Evolutionary conservation across 1,140 invertebrate genomes (phyloP).

Genomic region (Caenorhabditis brenneri): DNA sequence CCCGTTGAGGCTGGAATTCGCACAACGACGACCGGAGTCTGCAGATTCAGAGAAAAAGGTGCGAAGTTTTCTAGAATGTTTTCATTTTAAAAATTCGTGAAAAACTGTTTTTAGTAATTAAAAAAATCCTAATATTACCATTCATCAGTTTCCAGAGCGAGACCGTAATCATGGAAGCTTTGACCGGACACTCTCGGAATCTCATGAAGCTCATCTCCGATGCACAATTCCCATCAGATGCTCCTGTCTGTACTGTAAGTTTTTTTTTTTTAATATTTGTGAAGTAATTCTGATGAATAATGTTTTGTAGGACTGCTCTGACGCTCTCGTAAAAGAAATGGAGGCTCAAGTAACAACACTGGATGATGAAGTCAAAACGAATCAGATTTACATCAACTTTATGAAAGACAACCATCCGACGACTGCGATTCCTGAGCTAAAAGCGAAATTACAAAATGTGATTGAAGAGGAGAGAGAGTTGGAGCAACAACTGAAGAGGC

Average conservation of each 20-base stretch:
- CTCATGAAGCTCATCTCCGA: conserved; percentile 66
- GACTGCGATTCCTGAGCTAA: background rate
- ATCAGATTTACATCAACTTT: conserved; percentile 71
- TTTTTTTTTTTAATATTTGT: background rate
- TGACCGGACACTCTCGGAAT: conserved; percentile 56
- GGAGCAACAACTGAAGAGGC: conserved; percentile 15
- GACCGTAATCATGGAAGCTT: conserved; percentile 11
- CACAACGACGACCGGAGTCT: conserved; percentile 12
- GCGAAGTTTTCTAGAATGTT: too few species aligned
- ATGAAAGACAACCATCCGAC: conserved; percentile 26
- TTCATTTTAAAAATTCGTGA: background rate
- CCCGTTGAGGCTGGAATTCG: background rate
- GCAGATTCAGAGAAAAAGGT: conserved; percentile 21
- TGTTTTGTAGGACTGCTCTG: conserved; percentile 82
- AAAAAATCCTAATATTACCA: background rate
- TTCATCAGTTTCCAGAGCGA: background rate
- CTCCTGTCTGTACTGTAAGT: conserved; percentile 64
- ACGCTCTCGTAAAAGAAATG: conserved; percentile 86
- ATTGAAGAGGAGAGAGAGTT: conserved; percentile 50
- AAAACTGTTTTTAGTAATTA: background rate
- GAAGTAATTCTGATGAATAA: background rate
- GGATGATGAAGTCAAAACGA: conserved; percentile 86
- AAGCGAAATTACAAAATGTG: conserved; percentile 56
- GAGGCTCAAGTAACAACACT: conserved; percentile 85
- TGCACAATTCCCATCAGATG: conserved; percentile 60